A percentile compares a stretch with the other conserved stretches of the same genome.
phyloP scores from a whole-genome alignment of 2,888 invertebrate species.

The Antitype chi region DNA sequence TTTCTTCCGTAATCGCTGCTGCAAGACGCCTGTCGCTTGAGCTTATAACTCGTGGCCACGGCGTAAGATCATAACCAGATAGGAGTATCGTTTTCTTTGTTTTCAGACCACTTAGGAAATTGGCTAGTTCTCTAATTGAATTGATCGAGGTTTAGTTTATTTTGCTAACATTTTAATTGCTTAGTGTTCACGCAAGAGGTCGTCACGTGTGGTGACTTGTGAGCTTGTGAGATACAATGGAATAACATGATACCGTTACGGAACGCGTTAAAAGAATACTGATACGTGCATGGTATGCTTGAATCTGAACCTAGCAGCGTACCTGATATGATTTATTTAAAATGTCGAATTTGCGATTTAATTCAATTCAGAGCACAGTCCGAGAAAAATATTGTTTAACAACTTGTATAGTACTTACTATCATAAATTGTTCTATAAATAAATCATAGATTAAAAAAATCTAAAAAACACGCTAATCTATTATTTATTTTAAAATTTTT shows the following conservation, averaged over 20 bases:
- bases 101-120: conserved; percentile 60
- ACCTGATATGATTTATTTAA: neutral
- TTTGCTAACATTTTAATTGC: conserved; percentile 26
- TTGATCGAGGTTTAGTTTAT: conserved; percentile 44
- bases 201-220: conserved; percentile 1
- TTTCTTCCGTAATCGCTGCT: neutral
- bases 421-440: neutral
- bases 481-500: too few species aligned
- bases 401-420: neutral
- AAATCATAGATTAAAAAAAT: too few species aligned
- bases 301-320: neutral
- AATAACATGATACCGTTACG: conserved; percentile 25
- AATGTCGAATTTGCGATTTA: neutral
- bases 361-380: neutral
- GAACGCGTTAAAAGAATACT: neutral
- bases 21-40: neutral
- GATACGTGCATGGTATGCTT: conserved; percentile 27
- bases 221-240: conserved; percentile 22
- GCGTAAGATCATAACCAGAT: conserved; percentile 42
- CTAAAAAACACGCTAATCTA: too few species aligned
- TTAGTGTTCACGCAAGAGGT: neutral
- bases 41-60: neutral
- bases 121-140: conserved; percentile 57
- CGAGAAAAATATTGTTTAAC: neutral
- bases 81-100: conserved; percentile 37